Conservation (phyloP, 2,888 invertebrate genomes). For the Tetramorium bicarinatum region DNA sequence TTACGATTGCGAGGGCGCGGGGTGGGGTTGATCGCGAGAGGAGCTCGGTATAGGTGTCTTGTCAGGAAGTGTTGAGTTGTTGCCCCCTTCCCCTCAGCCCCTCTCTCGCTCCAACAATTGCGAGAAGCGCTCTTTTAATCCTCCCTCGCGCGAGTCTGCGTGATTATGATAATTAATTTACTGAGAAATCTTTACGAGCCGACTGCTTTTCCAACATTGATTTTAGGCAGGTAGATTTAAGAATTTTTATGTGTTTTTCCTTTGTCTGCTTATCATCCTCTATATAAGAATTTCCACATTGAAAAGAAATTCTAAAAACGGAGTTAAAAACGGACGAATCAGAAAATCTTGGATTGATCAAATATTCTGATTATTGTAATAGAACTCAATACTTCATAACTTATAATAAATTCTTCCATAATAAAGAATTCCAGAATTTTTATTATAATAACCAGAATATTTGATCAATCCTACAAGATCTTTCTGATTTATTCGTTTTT, state of each 20-base stretch:
- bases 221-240: neutral
- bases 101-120: neutral
- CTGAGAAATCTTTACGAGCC: neutral
- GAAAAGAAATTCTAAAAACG: no score
- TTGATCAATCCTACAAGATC: no score
- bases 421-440: no score
- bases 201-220: neutral
- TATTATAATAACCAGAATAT: no score
- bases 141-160: neutral
- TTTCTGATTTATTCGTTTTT: no score
- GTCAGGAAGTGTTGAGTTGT: conserved; percentile 28
- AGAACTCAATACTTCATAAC: no score
- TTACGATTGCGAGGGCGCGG: conserved; percentile 8
- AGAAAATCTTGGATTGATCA: no score
- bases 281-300: no score
- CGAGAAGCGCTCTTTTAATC: conserved; percentile 26
- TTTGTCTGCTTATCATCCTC: neutral
- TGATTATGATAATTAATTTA: conserved; percentile 5
- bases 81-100: no score
- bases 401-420: no score
- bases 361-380: no score
- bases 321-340: no score
- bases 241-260: neutral
- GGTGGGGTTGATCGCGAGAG: conserved; percentile 6
- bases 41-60: conserved; percentile 17